A percentile compares a stretch with the other conserved stretches of the same genome.
These are phyloP conservation scores for Platichthys flesus DNA, from an alignment of 2,113 vertebrate species.

Conservation along the genomic window DNA sequence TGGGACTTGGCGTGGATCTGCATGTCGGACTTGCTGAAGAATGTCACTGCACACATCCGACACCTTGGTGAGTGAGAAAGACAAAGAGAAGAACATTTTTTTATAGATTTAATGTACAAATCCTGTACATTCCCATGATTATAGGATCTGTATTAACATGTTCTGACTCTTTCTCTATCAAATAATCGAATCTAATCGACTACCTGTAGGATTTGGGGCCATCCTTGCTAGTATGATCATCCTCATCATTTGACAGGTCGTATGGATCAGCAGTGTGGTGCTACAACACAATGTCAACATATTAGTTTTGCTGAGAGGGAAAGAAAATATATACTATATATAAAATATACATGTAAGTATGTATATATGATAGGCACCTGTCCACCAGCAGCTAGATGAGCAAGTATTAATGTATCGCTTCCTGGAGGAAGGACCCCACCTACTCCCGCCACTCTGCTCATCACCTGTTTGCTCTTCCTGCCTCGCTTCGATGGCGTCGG, in stretches of 20 bases:
- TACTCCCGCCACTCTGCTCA: constrained; percentile 66
- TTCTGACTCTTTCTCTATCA: background rate
- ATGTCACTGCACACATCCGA: constrained; percentile 98
- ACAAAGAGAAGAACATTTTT: background rate
- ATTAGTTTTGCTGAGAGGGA: background rate
- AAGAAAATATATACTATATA: background rate
- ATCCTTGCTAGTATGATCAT: constrained; percentile 82
- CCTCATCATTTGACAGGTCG: constrained; percentile 84
- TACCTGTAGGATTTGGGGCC: constrained; percentile 85
- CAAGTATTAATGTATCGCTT: constrained; percentile 83
- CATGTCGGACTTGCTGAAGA: constrained; percentile 99
- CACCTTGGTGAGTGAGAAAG: constrained; percentile 80
- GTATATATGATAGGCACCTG: constrained; percentile 62
- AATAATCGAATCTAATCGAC: background rate
- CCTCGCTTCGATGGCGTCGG: constrained; percentile 80
- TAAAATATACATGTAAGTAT: background rate
- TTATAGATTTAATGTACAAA: background rate
- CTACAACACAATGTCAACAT: constrained; percentile 52
- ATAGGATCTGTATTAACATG: too few relatives aligned
- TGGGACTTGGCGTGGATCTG: constrained; percentile 99
- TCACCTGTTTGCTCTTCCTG: constrained; percentile 82
- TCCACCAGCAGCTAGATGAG: constrained; percentile 83
- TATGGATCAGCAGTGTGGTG: constrained; percentile 82
- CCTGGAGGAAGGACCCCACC: constrained; percentile 78
- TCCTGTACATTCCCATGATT: background rate